phyloP scores from a whole-genome alignment of 2,888 invertebrate species.

The Lepas anatifera region DNA sequence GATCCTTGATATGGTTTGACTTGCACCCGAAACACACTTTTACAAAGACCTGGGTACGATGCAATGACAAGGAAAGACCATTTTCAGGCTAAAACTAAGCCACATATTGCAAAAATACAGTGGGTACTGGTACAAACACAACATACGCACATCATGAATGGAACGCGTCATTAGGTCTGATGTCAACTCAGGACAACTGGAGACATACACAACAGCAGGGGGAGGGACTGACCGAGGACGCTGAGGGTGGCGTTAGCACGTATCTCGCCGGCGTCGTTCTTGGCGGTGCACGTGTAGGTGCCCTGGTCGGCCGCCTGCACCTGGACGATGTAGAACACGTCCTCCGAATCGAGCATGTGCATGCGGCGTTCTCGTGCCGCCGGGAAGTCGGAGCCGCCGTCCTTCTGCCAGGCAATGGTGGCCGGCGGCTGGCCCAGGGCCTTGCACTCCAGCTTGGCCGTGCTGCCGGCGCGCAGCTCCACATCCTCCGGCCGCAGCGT shows the following conservation, averaged over 20 bases:
- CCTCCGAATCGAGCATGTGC: slow-evolving; percentile 74
- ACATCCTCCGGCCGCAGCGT: slow-evolving; percentile 71
- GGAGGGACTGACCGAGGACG: slow-evolving; percentile 46
- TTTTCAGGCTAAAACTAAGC: too few relatives aligned
- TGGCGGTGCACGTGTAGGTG: slow-evolving; percentile 83
- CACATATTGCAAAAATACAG: too few relatives aligned
- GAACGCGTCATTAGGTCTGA: too few relatives aligned
- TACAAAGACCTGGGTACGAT: too few relatives aligned
- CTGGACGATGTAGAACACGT: slow-evolving; percentile 83
- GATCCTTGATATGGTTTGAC: too few relatives aligned
- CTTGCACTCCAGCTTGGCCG: slow-evolving; percentile 78
- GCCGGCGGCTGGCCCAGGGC: slow-evolving; percentile 58
- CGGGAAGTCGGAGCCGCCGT: slow-evolving; percentile 77
- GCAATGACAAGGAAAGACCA: too few relatives aligned
- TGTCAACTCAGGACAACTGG: too few relatives aligned
- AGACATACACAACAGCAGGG: too few relatives aligned
- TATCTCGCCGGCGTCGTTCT: slow-evolving; percentile 75
- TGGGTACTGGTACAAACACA: too few relatives aligned
- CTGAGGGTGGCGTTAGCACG: slow-evolving; percentile 74
- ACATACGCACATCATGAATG: too few relatives aligned
- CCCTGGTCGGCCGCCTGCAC: slow-evolving; percentile 81
- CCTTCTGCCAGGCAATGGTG: slow-evolving; percentile 80
- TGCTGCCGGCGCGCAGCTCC: slow-evolving; percentile 69
- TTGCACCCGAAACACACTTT: too few relatives aligned
- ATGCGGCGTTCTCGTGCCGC: slow-evolving; percentile 85